Base-by-base conservation (phyloP, 2,113 vertebrate genomes). In the Poeciliopsis retropinna region DNA sequence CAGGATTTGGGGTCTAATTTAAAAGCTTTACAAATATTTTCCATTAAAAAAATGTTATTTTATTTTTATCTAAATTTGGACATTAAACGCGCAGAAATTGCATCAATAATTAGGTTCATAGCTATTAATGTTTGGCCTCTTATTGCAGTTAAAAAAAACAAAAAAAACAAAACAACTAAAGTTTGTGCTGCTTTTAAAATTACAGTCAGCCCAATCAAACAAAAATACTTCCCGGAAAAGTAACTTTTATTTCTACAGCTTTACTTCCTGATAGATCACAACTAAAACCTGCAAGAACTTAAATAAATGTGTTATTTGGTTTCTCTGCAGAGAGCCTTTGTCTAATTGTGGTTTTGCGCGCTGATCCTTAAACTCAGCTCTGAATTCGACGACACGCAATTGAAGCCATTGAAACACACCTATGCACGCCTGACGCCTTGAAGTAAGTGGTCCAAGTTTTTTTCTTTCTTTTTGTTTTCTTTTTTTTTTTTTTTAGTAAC, bases 211-310 rank as follows among this genome's bases (percentile, higher is more conserved):
- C 47, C 17, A 54, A 54, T 54, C 5, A 54, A 54, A 25, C 8
- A 57, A 9, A 54, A 57, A n/a, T 5, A 25, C 9, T 11, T 25
- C 9, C 0, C 1, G 1, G 7, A 25, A n/a, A 25, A n/a, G 25
- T 57, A 9, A 17, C 14, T 47, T 19, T 17, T 19, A 19, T 47
- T 17, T 19, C 17, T 47, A 14, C 44, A 47, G 44, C 14, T 47
- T 47, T 57, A n/a, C 51, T 57, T 66, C 14, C 27, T 66, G 34
- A n/a, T 37, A 1, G 44, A 51, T 44, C 30, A 51, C 39, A 27
- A 25, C 28, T 78, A 57, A 72, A 78, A 34, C 32, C 17, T 65
- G 31, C 39, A 67, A 47, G 29, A 31, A 61, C 29, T 47, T 31
- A 25, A 44, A 30, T 2, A 17, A 5, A 47, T 41, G 39, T 41